phyloP scores from a whole-genome alignment of 2,888 invertebrate species.

The Steinernema carpocapsae region DNA sequence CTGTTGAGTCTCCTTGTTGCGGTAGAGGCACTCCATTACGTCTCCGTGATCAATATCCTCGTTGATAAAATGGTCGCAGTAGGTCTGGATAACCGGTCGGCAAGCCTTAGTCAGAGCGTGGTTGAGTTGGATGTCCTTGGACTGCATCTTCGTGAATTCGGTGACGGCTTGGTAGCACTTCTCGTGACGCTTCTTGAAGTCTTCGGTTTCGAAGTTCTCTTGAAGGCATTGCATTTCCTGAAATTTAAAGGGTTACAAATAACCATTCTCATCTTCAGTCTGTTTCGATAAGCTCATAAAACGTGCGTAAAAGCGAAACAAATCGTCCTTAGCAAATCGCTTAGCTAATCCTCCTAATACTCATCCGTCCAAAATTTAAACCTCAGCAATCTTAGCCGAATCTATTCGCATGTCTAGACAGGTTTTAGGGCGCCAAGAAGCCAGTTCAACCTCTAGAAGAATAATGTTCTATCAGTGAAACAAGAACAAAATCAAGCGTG shows the following conservation, averaged over 20 bases:
- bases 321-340: no score
- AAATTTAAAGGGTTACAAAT: conserved; percentile 38
- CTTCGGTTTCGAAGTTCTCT: conserved; percentile 72
- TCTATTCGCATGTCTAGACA: no score
- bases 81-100: conserved; percentile 79
- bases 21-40: conserved; percentile 89
- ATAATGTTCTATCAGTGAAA: no score
- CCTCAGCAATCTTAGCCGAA: no score
- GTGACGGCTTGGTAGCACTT: conserved; percentile 80
- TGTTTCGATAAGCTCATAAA: no score
- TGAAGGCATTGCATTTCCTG: conserved; percentile 89
- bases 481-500: no score
- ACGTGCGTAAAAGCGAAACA: no score
- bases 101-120: conserved; percentile 84
- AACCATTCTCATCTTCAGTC: no score
- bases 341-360: no score
- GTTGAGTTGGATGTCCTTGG: conserved; percentile 87
- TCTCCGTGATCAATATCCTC: conserved; percentile 79
- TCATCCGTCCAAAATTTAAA: no score
- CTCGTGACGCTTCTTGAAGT: conserved; percentile 62
- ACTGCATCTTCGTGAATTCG: conserved; percentile 86
- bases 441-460: no score
- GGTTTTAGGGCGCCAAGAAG: no score
- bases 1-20: conserved; percentile 85
- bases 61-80: conserved; percentile 73